These are phyloP conservation scores for Trichogramma evanescens DNA, from an alignment of 2,888 invertebrate genomes.

Conservation along the genomic window DNA sequence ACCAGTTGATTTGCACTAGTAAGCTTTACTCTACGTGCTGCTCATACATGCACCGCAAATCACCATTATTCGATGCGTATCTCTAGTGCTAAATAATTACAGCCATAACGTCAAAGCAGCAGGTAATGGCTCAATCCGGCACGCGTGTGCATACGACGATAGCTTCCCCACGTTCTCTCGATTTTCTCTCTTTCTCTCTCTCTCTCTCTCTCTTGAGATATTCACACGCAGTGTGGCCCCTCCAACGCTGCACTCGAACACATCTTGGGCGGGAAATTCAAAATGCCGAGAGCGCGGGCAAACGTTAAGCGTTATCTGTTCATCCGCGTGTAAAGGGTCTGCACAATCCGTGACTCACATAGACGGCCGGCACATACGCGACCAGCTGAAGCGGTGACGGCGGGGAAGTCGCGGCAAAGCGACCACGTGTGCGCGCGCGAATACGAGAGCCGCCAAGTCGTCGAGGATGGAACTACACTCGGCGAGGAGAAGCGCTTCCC, in stretches of 20 bases:
- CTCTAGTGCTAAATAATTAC: conserved; percentile 46
- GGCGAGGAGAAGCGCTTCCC: conserved; percentile 6
- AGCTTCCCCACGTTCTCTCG: not conserved
- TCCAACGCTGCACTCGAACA: too few species aligned
- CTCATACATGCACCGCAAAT: conserved; percentile 37
- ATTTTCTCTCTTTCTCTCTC: not conserved
- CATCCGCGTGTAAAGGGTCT: not conserved
- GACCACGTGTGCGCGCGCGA: conserved; percentile 11
- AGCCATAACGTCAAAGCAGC: conserved; percentile 44
- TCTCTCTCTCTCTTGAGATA: not conserved
- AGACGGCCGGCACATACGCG: conserved; percentile 4
- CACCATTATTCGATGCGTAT: conserved; percentile 48
- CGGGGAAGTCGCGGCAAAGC: not conserved
- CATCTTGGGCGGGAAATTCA: conserved; percentile 32
- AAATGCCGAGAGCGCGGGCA: conserved; percentile 16
- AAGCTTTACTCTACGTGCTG: too few species aligned
- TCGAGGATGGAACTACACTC: conserved; percentile 2
- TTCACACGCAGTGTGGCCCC: conserved; percentile 9
- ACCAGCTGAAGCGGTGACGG: conserved; percentile 7
- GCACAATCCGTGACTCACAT: too few species aligned
- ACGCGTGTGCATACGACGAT: conserved; percentile 27
- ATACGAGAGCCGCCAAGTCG: not conserved
- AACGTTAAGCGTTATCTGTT: not conserved
- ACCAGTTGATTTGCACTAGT: too few species aligned
- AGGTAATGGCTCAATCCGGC: conserved; percentile 48